Evolutionary conservation across 1,140 invertebrate genomes (phyloP).

Genomic region (Bombus breviceps): DNA sequence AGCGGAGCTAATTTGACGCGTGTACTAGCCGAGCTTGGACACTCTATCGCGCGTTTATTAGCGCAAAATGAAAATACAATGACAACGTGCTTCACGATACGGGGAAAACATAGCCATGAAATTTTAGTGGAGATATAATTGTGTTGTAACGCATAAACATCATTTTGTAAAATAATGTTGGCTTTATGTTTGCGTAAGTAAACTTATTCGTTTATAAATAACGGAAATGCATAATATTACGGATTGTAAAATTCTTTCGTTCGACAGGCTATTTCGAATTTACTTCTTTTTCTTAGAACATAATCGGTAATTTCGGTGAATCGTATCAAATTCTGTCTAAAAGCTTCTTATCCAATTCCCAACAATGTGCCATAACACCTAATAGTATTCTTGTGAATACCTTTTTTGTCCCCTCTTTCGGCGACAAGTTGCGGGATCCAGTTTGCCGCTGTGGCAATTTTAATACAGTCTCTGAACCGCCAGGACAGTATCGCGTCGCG

Average conservation of each 20-base stretch:
- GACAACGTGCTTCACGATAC: neutral
- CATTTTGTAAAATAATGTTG: neutral
- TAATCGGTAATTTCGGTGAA: conserved; percentile 8
- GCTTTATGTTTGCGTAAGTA: neutral
- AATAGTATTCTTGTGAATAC: conserved; percentile 34
- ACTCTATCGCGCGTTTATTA: conserved; percentile 8
- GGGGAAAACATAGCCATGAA: no score
- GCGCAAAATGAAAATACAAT: conserved; percentile 10
- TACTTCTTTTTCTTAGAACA: neutral
- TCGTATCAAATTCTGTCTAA: conserved; percentile 5
- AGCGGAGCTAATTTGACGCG: conserved; percentile 25
- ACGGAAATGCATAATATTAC: neutral
- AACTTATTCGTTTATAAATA: neutral
- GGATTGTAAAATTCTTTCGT: neutral
- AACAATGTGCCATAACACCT: conserved; percentile 54
- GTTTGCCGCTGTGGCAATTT: conserved; percentile 75
- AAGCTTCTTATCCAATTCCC: conserved; percentile 44
- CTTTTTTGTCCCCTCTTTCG: neutral
- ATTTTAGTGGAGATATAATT: neutral
- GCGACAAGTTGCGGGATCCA: conserved; percentile 54
- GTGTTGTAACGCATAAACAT: neutral
- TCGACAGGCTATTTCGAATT: neutral
- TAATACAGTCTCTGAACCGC: conserved; percentile 70
- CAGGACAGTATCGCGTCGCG: conserved; percentile 66
- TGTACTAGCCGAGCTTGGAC: neutral